phyloP scores from a whole-genome alignment of 23 tunicate species.

The Clavelina lepadiformis region DNA sequence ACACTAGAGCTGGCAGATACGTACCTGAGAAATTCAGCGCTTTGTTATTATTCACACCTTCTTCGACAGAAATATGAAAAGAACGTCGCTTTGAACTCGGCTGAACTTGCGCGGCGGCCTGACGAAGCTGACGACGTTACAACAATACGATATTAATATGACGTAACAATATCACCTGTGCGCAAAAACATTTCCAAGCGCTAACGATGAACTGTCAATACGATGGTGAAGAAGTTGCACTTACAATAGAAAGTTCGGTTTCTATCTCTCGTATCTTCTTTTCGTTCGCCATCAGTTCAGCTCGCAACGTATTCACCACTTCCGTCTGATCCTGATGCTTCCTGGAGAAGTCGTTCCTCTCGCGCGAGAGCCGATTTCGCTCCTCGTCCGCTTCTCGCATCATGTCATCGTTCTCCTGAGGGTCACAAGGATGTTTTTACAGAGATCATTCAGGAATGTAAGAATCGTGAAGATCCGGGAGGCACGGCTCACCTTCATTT shows the following conservation, averaged over 20 bases:
- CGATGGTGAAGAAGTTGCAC: too few species aligned
- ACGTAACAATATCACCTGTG: too few species aligned
- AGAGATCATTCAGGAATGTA: not conserved
- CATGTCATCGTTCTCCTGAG: constrained; percentile 39
- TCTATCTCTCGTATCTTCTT: constrained; percentile 39
- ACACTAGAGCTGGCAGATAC: too few species aligned
- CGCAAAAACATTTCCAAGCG: too few species aligned
- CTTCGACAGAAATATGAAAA: constrained; percentile 46
- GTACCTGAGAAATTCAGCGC: constrained; percentile 8
- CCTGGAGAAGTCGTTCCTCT: constrained; percentile 33
- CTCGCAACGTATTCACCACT: constrained; percentile 26
- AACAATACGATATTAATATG: not conserved
- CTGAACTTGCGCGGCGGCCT: constrained; percentile 27
- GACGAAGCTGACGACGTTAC: constrained; percentile 58
- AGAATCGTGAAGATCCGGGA: not conserved
- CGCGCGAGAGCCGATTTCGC: constrained; percentile 6
- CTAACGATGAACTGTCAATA: too few species aligned
- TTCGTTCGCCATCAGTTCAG: constrained; percentile 27
- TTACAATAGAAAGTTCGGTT: constrained; percentile 34
- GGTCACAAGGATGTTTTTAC: not conserved
- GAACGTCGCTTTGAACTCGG: constrained; percentile 34
- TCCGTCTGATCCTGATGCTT: constrained; percentile 19
- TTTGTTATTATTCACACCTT: constrained; percentile 27
- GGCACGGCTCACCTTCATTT: constrained; percentile 42
- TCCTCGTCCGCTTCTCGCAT: constrained; percentile 34